phyloP scores from a whole-genome alignment of 2,113 vertebrate species.

The Cheilinus undulatus region DNA sequence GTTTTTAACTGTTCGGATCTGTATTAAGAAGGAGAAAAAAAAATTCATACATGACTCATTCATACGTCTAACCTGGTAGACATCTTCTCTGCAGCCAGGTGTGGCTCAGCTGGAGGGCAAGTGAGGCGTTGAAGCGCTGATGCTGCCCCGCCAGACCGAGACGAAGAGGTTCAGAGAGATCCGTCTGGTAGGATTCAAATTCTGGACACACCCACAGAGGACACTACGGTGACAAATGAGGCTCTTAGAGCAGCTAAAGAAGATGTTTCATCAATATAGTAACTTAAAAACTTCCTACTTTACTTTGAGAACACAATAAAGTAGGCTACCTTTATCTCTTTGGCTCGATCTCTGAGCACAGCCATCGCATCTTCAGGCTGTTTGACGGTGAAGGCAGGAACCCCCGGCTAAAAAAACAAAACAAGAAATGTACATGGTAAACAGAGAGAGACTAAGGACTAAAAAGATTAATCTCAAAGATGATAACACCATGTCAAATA shows the following conservation, averaged over 20 bases:
- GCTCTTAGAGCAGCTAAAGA: background rate
- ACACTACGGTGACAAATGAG: conserved; percentile 78
- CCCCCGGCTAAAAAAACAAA: conserved; percentile 84
- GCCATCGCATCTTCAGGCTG: conserved; percentile 87
- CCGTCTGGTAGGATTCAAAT: conserved; percentile 84
- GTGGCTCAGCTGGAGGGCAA: conserved; percentile 92
- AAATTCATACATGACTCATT: too few species aligned
- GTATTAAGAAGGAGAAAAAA: too few species aligned
- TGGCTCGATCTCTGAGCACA: conserved; percentile 86
- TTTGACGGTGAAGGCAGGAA: conserved; percentile 90
- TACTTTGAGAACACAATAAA: too few species aligned
- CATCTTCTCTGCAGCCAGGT: conserved; percentile 87
- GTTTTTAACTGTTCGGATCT: too few species aligned
- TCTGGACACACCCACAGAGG: conserved; percentile 90
- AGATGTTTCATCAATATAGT: too few species aligned
- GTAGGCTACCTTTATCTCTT: conserved; percentile 82
- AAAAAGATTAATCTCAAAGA: too few species aligned
- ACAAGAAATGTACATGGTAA: background rate
- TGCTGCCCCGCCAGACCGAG: conserved; percentile 92
- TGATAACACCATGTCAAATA: too few species aligned
- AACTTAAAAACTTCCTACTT: too few species aligned
- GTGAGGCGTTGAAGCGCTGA: conserved; percentile 88
- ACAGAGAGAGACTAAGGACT: background rate
- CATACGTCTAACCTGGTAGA: conserved; percentile 74
- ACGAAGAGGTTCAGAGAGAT: conserved; percentile 42